Evolutionary conservation across 1,140 invertebrate genomes (phyloP).

Genomic region (Scylla paramamosain): DNA sequence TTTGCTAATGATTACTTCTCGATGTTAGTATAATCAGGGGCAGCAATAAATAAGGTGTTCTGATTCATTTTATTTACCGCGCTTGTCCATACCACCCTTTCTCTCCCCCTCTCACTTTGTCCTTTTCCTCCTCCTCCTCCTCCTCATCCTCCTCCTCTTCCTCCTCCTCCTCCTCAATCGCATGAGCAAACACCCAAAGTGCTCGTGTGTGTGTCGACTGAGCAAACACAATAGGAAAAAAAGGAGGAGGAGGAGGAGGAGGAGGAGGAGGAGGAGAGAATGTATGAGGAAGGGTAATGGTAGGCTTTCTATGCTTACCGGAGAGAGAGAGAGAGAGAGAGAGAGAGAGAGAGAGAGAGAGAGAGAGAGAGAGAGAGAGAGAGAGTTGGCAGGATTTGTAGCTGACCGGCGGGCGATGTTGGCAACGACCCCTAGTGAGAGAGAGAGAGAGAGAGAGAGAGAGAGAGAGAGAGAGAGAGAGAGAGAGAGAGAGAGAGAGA

Average conservation of each 20-base stretch:
- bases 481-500: background rate
- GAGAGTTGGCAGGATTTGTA: background rate
- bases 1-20: no score
- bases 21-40: background rate
- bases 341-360: background rate
- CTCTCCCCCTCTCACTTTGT: no score
- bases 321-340: background rate
- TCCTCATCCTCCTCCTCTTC: background rate
- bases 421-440: background rate
- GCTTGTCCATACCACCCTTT: no score
- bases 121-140: background rate
- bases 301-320: background rate
- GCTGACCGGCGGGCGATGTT: background rate
- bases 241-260: background rate
- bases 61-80: background rate
- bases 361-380: conserved; percentile 15
- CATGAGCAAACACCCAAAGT: background rate
- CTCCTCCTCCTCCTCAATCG: background rate
- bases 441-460: conserved; percentile 27
- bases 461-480: conserved; percentile 26
- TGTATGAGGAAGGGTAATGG: background rate
- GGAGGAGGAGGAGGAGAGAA: background rate
- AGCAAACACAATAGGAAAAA: background rate
- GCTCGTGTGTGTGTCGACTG: conserved; percentile 7
- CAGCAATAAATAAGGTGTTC: background rate